These are phyloP conservation scores for Nezara viridula DNA, from an alignment of 2,888 invertebrate genomes.

Conservation along the genomic window DNA sequence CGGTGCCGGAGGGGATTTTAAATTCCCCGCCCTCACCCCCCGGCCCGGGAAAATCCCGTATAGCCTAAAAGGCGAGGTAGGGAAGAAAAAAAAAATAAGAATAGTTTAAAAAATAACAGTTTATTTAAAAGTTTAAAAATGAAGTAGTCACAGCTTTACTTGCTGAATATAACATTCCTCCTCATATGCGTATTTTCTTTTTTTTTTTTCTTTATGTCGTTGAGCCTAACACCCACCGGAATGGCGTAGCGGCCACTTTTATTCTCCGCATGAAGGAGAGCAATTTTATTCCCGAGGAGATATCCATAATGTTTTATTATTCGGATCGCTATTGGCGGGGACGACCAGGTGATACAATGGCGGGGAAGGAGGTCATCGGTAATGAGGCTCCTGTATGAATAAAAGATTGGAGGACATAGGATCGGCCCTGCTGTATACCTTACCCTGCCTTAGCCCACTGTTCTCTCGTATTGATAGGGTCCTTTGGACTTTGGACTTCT, in stretches of 20 bases:
- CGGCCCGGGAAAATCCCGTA: too few species aligned
- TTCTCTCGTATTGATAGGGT: background rate
- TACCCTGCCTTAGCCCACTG: background rate
- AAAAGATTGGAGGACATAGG: background rate
- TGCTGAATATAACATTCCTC: too few species aligned
- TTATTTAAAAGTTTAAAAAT: too few species aligned
- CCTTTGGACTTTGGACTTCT: too few species aligned
- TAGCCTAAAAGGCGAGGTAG: too few species aligned
- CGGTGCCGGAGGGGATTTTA: too few species aligned
- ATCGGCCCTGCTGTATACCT: background rate
- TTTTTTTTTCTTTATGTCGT: background rate
- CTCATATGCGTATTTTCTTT: too few species aligned
- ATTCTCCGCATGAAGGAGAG: background rate
- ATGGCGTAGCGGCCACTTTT: background rate
- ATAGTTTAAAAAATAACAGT: too few species aligned
- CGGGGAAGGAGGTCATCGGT: background rate
- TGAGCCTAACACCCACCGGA: background rate
- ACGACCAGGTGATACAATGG: background rate
- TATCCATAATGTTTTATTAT: conserved; percentile 19
- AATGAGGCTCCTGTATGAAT: conserved; percentile 10
- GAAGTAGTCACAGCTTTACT: too few species aligned
- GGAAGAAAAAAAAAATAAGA: too few species aligned
- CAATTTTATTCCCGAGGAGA: background rate
- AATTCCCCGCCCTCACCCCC: too few species aligned
- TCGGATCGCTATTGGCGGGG: background rate